These are phyloP conservation scores for Acronicta psi DNA, from an alignment of 2,888 invertebrate species.

Conservation along the genomic window DNA sequence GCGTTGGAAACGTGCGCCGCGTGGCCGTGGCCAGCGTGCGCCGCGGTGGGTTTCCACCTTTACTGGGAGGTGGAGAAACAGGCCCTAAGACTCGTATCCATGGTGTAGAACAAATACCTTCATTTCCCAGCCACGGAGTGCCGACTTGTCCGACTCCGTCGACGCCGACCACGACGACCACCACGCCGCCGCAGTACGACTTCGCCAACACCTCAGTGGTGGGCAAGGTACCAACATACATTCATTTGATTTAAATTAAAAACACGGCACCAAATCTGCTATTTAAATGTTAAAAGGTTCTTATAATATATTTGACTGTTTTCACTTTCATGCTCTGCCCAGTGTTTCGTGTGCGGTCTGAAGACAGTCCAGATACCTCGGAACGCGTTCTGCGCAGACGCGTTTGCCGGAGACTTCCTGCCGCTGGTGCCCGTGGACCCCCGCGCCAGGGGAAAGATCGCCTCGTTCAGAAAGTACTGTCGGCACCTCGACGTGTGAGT, in stretches of 20 bases:
- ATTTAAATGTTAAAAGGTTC: no score
- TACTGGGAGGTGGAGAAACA: no score
- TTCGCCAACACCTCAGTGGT: slow-evolving; percentile 59
- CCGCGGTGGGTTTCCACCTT: no score
- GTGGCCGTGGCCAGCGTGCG: no score
- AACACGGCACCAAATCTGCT: no score
- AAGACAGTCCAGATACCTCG: slow-evolving; percentile 61
- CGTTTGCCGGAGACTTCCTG: slow-evolving; percentile 75
- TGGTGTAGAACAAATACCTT: no score
- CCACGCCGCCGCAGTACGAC: slow-evolving; percentile 31
- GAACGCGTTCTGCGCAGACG: slow-evolving; percentile 71
- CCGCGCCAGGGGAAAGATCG: slow-evolving; percentile 62
- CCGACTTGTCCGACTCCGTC: slow-evolving; percentile 62
- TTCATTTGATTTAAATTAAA: no score
- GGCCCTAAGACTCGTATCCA: no score
- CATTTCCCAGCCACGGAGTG: slow-evolving; percentile 32
- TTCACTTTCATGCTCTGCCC: slow-evolving; percentile 2
- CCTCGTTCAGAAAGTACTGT: slow-evolving; percentile 73
- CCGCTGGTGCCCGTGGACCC: slow-evolving; percentile 71
- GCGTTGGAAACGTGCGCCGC: no score
- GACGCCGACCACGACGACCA: slow-evolving; percentile 12
- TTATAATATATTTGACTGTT: no score
- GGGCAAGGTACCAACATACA: slow-evolving; percentile 67
- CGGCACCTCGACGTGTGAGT: slow-evolving; percentile 72
- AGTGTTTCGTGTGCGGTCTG: slow-evolving; percentile 80